Evolutionary conservation across 2,797 vertebrate species (phyloP), one percentile per base, ranked within the genome.

Genomic region (Spheniscus humboldti): DNA sequence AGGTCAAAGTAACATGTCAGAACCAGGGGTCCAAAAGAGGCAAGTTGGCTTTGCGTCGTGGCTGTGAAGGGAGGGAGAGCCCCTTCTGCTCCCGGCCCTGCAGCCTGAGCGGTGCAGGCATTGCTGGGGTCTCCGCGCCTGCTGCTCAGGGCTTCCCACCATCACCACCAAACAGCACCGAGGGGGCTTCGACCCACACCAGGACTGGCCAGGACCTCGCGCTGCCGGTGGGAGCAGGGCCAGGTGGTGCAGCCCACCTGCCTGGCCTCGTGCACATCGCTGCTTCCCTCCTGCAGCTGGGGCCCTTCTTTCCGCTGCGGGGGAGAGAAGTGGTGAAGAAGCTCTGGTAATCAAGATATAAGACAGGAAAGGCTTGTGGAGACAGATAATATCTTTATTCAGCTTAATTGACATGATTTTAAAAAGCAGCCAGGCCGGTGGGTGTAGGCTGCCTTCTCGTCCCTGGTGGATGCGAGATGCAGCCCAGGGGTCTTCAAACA

Each of bases 251-350:
- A 67, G 66, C 62, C 35, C 71, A 10, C 30, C 2, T 10, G 12
- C 55, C 56, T 11, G 20, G 27, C 33, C 64, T 31, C 2, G 0
- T 5, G 31, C 13, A 5, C 35, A 3, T 6, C 2, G 2, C 66
- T 8, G 15, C n/a, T 4, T 27, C 45, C n/a, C n/a, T 43, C 10
- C 31, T 24, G 62, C 1, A 1, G 77, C 31, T 10, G 50, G 22
- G 37, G 24, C 60, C 47, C 39, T 67, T 33, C 18, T 52, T 53
- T 62, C 47, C 0, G 4, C 23, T 52, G 57, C 2, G 24, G 53
- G 53, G 15, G 23, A 31, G 39, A 45, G 23, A 3, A 6, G 11
- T 31, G 30, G 62, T 35, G 39, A 30, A 16, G 57, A 39, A 50
- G 4, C 56, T n/a, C 60, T 53, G 53, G 24, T 52, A 5, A 59